Base-by-base conservation (phyloP, 2,888 invertebrate species). In the Lasioglossum pauxillum region DNA sequence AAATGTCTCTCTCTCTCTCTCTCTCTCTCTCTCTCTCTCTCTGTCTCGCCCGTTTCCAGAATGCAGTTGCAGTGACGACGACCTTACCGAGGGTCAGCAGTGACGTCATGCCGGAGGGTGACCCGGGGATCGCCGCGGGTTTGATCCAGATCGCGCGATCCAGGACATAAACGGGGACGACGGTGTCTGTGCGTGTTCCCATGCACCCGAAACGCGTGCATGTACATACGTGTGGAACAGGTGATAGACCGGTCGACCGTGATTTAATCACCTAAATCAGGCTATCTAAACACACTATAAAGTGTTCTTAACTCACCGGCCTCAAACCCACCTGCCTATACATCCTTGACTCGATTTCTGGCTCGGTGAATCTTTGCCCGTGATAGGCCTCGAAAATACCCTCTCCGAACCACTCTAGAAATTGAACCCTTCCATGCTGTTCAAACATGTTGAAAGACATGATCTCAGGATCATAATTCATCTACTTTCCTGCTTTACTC, bases 81-180 rank as follows among this genome's bases (percentile, higher is more conserved):
- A 80, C 49, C 88, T 91, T 95, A 97, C 98, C 98, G 92, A 98
- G 96, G 76, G 98, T 98, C 67, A 98, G 96, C 78, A 98, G 95
- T 0, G 98, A 98, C 0, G 98, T 98, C 41, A 98, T 98, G 75
- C 98, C 98, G 10, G 67, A 98, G 95, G 0, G 98, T 98, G 83
- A 98, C 98, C 83, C 98, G 96, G 0, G 98, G 91, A 98, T 98
- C 10, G 98, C 98, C 95, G 98, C 98, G 0, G 98, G 98, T 93
- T 98, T 98, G 92, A 98, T 98, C 99, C 98, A 99, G 96, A 99
- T 99, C 0, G 98, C 98, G 91, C 98, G 91, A 99, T 98, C 98
- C 98, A 99, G 85, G 98, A 98, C 98, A 99, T 98, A 83, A 98
- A 98, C 73, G 98, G 98, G 96, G 0, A 98, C 98, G 2, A 98